Conservation (phyloP, 2,113 vertebrate species). For the Pao palembangensis region DNA sequence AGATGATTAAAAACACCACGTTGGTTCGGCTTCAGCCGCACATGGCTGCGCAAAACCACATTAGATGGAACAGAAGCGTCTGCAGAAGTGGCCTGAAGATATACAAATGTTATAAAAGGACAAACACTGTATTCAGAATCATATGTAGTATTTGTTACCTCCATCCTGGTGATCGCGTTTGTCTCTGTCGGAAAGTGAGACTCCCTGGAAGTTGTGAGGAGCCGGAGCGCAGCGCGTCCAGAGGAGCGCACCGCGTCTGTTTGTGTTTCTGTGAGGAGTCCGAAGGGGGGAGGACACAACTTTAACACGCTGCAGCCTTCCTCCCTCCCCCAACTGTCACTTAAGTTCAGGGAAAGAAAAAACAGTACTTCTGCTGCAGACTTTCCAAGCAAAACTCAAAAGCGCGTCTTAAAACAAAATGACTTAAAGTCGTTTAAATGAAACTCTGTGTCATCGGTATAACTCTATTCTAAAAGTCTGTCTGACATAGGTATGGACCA, state of each 20-base stretch:
- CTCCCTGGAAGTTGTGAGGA: not conserved
- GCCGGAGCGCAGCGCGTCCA: constrained; percentile 3
- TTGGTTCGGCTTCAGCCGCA: too few relatives aligned
- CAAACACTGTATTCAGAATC: not conserved
- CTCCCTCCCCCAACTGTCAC: constrained; percentile 17
- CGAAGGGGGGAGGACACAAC: constrained; percentile 33
- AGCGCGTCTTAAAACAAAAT: too few relatives aligned
- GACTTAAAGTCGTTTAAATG: too few relatives aligned
- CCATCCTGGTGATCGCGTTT: constrained; percentile 51
- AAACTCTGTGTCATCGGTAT: not conserved
- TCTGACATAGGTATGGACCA: not conserved
- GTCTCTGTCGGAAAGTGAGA: too few relatives aligned
- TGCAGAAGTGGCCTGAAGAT: too few relatives aligned
- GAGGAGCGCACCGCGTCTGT: constrained; percentile 33
- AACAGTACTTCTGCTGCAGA: not conserved
- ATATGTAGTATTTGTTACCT: constrained; percentile 39
- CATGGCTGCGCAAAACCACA: not conserved
- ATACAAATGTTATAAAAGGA: not conserved
- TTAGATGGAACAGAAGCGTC: not conserved
- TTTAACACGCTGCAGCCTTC: constrained; percentile 27
- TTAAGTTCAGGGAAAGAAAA: too few relatives aligned
- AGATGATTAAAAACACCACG: too few relatives aligned
- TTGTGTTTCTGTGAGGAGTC: constrained; percentile 37
- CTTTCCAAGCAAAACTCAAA: constrained; percentile 43
- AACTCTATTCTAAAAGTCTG: not conserved